phyloP scores from a whole-genome alignment of 2,888 invertebrate genomes.

The Napeogenes inachia region DNA sequence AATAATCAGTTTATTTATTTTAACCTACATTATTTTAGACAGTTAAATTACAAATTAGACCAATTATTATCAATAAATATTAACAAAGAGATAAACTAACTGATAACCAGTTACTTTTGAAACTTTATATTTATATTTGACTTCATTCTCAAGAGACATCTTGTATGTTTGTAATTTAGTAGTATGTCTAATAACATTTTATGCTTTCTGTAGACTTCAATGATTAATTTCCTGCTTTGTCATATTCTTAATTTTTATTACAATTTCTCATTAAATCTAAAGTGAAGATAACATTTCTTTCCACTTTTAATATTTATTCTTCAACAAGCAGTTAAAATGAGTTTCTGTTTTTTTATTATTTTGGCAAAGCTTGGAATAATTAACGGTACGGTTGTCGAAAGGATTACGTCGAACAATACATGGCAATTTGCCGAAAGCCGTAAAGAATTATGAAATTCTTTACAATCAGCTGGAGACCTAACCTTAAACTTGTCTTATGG shows the following conservation, averaged over 20 bases:
- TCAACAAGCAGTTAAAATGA: constrained; percentile 6
- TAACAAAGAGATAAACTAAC: too few species aligned
- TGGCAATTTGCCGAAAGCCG: constrained; percentile 24
- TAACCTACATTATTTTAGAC: too few species aligned
- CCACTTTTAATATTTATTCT: constrained; percentile 12
- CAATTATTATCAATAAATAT: too few species aligned
- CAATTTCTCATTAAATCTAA: constrained; percentile 5
- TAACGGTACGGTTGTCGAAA: constrained; percentile 10
- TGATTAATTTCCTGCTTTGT: constrained; percentile 24
- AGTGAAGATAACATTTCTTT: constrained; percentile 6
- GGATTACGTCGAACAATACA: constrained; percentile 16
- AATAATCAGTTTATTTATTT: too few species aligned
- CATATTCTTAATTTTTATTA: constrained; percentile 21
- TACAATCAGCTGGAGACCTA: constrained; percentile 42
- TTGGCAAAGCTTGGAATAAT: constrained; percentile 19
- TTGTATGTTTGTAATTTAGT: too few species aligned
- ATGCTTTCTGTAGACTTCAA: constrained; percentile 14
- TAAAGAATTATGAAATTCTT: constrained; percentile 13
- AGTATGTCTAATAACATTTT: too few species aligned
- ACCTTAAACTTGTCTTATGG: constrained; percentile 40
- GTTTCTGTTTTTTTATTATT: constrained; percentile 9
- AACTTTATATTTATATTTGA: too few species aligned
- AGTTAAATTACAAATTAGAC: too few species aligned
- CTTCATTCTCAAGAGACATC: too few species aligned
- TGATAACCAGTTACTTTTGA: too few species aligned